phyloP scores from a whole-genome alignment of 2,797 vertebrate genomes.

The Schizopygopsis malacanthus region DNA sequence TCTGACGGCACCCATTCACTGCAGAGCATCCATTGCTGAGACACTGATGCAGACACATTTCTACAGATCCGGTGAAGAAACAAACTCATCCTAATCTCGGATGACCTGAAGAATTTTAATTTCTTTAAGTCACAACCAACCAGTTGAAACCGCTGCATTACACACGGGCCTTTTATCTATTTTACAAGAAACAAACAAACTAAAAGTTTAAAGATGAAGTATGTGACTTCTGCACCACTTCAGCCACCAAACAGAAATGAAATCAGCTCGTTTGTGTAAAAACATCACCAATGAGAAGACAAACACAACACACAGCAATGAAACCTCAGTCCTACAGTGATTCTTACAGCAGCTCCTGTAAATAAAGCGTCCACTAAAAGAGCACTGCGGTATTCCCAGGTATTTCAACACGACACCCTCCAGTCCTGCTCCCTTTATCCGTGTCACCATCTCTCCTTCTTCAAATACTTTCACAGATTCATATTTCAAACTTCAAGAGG shows the following conservation, averaged over 20 bases:
- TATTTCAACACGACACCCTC: slow-evolving; percentile 67
- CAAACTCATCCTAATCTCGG: not conserved
- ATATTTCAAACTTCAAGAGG: slow-evolving; percentile 66
- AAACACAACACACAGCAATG: not conserved
- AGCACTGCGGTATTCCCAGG: slow-evolving; percentile 66
- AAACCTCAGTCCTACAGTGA: not conserved
- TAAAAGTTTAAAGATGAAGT: not conserved
- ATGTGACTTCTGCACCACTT: not conserved
- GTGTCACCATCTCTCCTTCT: slow-evolving; percentile 59
- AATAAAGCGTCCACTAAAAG: slow-evolving; percentile 55
- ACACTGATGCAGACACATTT: not conserved
- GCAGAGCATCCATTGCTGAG: no score
- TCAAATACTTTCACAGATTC: slow-evolving; percentile 70
- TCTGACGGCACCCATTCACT: no score
- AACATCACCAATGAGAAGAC: not conserved
- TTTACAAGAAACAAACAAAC: not conserved
- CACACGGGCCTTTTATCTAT: not conserved
- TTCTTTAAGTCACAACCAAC: no score
- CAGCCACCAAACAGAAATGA: not conserved
- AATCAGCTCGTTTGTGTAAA: not conserved
- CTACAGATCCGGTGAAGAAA: not conserved
- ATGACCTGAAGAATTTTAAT: not conserved
- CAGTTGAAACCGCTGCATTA: not conserved
- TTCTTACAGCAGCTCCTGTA: not conserved
- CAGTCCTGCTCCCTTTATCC: slow-evolving; percentile 65